phyloP scores from a whole-genome alignment of 2,113 vertebrate species.

The Alethe diademata region DNA sequence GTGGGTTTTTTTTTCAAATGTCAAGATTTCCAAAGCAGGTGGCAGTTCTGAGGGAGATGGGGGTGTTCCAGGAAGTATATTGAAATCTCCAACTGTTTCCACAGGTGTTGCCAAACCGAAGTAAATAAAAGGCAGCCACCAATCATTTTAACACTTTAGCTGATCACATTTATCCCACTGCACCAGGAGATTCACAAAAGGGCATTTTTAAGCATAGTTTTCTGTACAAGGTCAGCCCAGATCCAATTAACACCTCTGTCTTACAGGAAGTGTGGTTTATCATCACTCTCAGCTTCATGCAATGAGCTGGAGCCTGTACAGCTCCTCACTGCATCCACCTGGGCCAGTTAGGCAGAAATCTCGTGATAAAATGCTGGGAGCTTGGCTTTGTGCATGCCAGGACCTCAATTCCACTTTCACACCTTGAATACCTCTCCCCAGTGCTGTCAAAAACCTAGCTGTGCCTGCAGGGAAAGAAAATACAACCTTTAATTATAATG shows the following conservation, averaged over 20 bases:
- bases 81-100: background rate
- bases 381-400: conserved; percentile 20
- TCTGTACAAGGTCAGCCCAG: background rate
- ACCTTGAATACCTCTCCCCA: conserved; percentile 64
- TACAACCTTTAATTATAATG: background rate
- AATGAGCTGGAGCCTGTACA: conserved; percentile 20
- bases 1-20: background rate
- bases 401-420: background rate
- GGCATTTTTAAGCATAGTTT: background rate
- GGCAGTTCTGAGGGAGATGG: background rate
- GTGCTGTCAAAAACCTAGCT: conserved; percentile 57
- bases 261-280: conserved; percentile 45
- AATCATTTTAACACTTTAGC: background rate
- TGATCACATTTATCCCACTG: background rate
- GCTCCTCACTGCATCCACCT: conserved; percentile 55
- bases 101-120: background rate
- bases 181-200: background rate
- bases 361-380: conserved; percentile 66
- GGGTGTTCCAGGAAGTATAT: background rate
- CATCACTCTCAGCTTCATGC: conserved; percentile 3
- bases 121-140: background rate
- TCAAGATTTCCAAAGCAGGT: conserved; percentile 11
- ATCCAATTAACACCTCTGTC: background rate
- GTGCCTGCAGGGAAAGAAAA: conserved; percentile 62
- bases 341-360: conserved; percentile 60